Evolutionary conservation across 2,888 invertebrate genomes (phyloP), one percentile per base, ranked within the genome.

Genomic region (Leptothorax acervorum): DNA sequence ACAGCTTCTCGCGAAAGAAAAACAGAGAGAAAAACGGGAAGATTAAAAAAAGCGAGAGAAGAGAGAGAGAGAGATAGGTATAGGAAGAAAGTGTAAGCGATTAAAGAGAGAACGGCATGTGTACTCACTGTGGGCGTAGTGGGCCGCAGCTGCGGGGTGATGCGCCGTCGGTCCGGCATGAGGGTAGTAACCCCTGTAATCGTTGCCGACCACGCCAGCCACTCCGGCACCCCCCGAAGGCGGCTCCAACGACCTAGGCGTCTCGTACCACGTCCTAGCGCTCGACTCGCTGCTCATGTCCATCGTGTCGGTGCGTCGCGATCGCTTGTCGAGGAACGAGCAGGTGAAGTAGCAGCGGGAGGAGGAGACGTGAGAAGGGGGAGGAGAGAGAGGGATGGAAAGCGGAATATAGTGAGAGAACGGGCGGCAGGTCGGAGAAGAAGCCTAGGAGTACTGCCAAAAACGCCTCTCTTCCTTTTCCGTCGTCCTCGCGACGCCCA

Each of bases 241-340:
- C 87, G 94, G 93, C 81, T 94, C 94, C 89, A 94, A 91, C 85
- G 91, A 90, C 87, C 95, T 93, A 85, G 95, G 95, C 86, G 94
- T 94, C 89, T 95, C 95, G 92, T 95, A 95, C 95, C 95, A 95
- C 89, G 94, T 93, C 86, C 94, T 93, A 92, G 95, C 93, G 91
- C 94, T 95, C 89, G 94, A 95, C 92, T 94, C 95, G 93, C 95
- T 95, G 92, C 94, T 95, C 95, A 95, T 95, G 93, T 95, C 95
- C 95, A 95, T 95, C 89, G 86, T 93, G 93, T 91, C 48, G 78
- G 39, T 51, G 48, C 78, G 65, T 55, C 35, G 39, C 63, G 35
- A 45, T 39, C 68, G 51, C 55, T 63, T 39, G 82, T 11, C 55
- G 31, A 68, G 12, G 42, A 42, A 62, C 68, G 39, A 51, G 45